phyloP scores from a whole-genome alignment of 1,140 invertebrate genomes.

The Dreissena rostriformis region DNA sequence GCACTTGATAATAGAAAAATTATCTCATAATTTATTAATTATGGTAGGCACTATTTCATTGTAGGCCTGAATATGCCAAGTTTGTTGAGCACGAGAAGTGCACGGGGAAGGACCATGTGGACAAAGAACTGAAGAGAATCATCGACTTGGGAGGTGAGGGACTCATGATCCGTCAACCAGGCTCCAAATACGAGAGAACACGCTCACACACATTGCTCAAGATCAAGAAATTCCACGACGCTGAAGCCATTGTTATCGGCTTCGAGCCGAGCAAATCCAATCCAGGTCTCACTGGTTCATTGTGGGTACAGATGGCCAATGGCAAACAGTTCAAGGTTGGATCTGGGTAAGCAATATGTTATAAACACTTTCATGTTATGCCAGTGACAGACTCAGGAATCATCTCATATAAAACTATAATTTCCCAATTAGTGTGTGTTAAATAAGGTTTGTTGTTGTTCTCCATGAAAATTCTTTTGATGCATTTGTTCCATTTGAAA shows the following conservation, averaged over 20 bases:
- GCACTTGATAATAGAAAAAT: too few species aligned
- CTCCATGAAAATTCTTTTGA: too few species aligned
- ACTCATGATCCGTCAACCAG: constrained; percentile 75
- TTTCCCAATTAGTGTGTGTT: too few species aligned
- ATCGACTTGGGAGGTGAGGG: constrained; percentile 74
- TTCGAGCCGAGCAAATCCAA: constrained; percentile 75
- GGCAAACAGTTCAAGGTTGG: constrained; percentile 76
- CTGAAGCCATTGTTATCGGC: constrained; percentile 76
- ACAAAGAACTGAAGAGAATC: constrained; percentile 71
- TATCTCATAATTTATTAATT: not conserved
- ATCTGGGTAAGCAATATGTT: constrained; percentile 68
- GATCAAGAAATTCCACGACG: constrained; percentile 79
- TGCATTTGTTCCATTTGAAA: too few species aligned
- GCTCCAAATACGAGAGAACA: constrained; percentile 73
- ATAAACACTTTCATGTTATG: too few species aligned
- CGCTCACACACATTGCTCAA: constrained; percentile 75
- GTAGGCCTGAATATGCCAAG: constrained; percentile 69
- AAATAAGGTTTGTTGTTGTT: too few species aligned
- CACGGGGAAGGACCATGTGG: constrained; percentile 68
- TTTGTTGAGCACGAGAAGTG: constrained; percentile 73
- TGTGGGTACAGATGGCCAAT: constrained; percentile 73
- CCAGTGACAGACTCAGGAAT: too few species aligned
- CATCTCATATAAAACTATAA: too few species aligned
- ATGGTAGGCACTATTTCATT: not conserved
- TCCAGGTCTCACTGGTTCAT: constrained; percentile 67